These are phyloP conservation scores for Cyanoramphus novaezelandiae DNA, from an alignment of 2,113 vertebrate species.

Conservation along the genomic window DNA sequence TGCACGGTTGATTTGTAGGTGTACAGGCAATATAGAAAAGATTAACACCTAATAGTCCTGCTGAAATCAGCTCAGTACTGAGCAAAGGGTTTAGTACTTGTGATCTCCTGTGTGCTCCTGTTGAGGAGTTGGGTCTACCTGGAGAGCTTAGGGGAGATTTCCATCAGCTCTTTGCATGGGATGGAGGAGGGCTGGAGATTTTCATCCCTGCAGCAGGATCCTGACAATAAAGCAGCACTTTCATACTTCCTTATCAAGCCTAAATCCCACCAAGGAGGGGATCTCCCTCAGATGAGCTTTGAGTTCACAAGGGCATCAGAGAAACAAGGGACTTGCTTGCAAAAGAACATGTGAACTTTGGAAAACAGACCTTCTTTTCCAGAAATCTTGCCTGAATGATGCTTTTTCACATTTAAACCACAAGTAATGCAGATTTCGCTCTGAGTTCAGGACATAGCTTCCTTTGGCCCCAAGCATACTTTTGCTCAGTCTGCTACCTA, in stretches of 20 bases:
- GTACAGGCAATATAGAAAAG: not conserved
- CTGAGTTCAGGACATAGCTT: not conserved
- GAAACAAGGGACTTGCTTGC: not conserved
- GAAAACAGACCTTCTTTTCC: not conserved
- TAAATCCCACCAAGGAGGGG: not conserved
- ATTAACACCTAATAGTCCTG: not conserved
- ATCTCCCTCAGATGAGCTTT: not conserved
- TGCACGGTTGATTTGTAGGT: not conserved
- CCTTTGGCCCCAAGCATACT: not conserved
- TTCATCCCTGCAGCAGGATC: not conserved
- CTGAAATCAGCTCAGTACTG: not conserved
- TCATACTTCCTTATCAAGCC: not conserved
- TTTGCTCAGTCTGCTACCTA: not conserved
- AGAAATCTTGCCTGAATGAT: not conserved
- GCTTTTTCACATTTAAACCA: not conserved
- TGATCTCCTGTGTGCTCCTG: fast-evolving
- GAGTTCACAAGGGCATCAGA: fast-evolving
- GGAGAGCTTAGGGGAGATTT: not conserved
- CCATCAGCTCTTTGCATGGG: not conserved
- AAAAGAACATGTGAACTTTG: not conserved
- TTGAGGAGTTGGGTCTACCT: not conserved
- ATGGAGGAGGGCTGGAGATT: not conserved
- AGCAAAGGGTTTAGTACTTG: not conserved
- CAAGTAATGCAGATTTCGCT: not conserved
- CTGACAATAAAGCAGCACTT: not conserved